These are phyloP conservation scores for Eulithis testata DNA, from an alignment of 2,888 invertebrate genomes.

Conservation along the genomic window DNA sequence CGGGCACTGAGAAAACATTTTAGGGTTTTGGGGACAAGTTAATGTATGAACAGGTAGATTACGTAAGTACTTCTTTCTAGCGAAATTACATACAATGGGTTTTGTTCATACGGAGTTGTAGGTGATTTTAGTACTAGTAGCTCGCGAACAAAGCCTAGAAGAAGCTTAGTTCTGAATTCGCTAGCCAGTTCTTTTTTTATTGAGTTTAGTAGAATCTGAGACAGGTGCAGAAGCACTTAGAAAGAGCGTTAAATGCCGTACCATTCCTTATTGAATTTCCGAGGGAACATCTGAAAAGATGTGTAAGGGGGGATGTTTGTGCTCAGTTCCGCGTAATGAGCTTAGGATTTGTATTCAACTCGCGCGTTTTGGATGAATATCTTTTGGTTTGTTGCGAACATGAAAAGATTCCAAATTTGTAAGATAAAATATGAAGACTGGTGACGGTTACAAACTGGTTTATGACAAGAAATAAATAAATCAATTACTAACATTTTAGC, in stretches of 20 bases:
- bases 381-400: background rate
- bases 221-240: conserved; percentile 36
- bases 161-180: too few relatives aligned
- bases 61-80: too few relatives aligned
- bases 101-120: too few relatives aligned
- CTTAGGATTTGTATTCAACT: conserved; percentile 26
- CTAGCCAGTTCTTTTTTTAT: too few relatives aligned
- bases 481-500: too few relatives aligned
- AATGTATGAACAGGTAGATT: too few relatives aligned
- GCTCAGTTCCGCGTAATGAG: conserved; percentile 27
- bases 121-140: too few relatives aligned
- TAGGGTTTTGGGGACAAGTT: too few relatives aligned
- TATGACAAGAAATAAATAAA: background rate
- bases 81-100: too few relatives aligned
- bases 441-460: background rate
- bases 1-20: too few relatives aligned
- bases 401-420: background rate
- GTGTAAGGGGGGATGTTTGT: conserved; percentile 14
- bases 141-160: too few relatives aligned
- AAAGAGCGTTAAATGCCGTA: conserved; percentile 33
- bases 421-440: background rate
- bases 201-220: background rate
- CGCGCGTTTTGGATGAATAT: conserved; percentile 24
- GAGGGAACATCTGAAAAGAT: conserved; percentile 16
- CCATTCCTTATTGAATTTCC: conserved; percentile 40